Evolutionary conservation across 2,113 vertebrate genomes (phyloP), one percentile per base, ranked within the genome.

Genomic region (Grammomys surdaster): DNA sequence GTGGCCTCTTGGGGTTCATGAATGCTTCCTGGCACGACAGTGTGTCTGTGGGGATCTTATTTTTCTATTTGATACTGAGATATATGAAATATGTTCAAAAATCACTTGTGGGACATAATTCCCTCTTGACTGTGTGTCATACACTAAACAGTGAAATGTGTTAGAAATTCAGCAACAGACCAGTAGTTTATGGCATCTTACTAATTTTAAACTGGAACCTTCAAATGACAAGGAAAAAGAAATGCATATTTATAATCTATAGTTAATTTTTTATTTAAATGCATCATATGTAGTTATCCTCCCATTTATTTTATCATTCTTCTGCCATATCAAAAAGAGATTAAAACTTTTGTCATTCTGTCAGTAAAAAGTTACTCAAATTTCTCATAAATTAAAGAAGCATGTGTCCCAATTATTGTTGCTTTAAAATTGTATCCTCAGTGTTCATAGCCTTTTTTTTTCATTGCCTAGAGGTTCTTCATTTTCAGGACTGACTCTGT

Each of bases 11-110:
- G 12, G 65, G 65, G 65, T 69, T 69, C 67, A 69, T 3, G 4
- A 33, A 69, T 28, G 31, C 65, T 69, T 69, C 31, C 65, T 69
- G 65, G 12, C 28, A 69, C 65, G 33, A 40, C 70, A 40, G 70
- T 75, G 46, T 78, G 2, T 95, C 43, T 93, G 54, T 58, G 13
- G 89, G 89, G 82, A 95, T 43, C 88, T 97, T 94, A 89, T 86
- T 78, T 95, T 92, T 95, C 70, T 60, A 69, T 97, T 97, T 96
- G 95, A 94, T 92, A 91, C 82, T 93, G 73, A 95, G 54, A 75
- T 84, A 36, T 58, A 89, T 88, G 51, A 97, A 97, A 90, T 43
- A 58, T n/a, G 8, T 56, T 69, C 28, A 88, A 85, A 95, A 73
- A 82, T 92, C 33, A 95, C 65, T 75, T 95, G n/a, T 87, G 56